Evolutionary conservation across 2,113 vertebrate species (phyloP).

Genomic region (Hippolais icterina): DNA sequence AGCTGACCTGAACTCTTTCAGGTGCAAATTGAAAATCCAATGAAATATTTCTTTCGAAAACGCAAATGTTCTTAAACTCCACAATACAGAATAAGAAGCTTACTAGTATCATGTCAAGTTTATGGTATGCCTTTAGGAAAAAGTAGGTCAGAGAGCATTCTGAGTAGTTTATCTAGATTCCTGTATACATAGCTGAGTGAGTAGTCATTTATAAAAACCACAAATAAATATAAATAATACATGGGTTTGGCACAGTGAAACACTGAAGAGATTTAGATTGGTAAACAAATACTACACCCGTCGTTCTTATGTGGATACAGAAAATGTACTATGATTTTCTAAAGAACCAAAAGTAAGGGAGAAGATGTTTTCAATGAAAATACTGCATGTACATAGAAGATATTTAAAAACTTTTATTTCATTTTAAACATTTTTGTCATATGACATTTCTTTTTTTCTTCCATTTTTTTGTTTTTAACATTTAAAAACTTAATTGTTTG

Average conservation of each 20-base stretch:
- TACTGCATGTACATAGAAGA: not conserved
- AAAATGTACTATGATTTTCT: not conserved
- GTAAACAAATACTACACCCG: accelerated
- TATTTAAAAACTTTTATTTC: not conserved
- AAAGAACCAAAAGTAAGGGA: not conserved
- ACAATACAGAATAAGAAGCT: not conserved
- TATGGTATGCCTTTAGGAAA: not conserved
- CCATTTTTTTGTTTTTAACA: not conserved
- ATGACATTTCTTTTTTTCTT: not conserved
- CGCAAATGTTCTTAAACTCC: accelerated
- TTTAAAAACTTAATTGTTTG: not conserved
- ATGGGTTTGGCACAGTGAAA: not conserved
- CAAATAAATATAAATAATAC: not conserved
- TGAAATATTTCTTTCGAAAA: not conserved
- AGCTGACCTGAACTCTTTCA: not conserved
- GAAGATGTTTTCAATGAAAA: not conserved
- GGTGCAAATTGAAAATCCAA: not conserved
- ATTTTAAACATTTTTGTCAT: not conserved
- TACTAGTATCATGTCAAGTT: not conserved
- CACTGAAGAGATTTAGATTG: not conserved
- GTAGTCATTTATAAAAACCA: not conserved
- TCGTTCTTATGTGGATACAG: not conserved
- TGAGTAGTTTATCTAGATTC: not conserved
- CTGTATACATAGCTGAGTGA: not conserved
- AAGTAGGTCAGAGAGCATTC: not conserved